phyloP scores from a whole-genome alignment of 2,888 invertebrate genomes.

The Monopis laevigella region DNA sequence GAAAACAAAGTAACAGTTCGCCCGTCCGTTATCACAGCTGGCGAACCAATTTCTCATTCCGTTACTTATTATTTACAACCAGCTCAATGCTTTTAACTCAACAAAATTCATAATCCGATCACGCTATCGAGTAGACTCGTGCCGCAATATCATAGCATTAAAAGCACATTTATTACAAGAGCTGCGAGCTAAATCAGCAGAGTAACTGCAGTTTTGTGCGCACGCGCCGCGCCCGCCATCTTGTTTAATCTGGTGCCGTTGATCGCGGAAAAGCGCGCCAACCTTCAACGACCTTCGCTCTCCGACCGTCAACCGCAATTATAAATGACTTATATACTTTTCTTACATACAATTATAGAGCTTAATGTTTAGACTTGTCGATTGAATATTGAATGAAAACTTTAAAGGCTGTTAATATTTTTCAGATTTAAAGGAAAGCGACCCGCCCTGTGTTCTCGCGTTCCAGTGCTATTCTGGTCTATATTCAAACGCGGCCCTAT shows the following conservation, averaged over 20 bases:
- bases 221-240: slow-evolving; percentile 62
- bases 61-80: slow-evolving; percentile 14
- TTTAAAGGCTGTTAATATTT: neutral
- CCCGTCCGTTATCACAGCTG: neutral
- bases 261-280: slow-evolving; percentile 67
- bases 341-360: neutral
- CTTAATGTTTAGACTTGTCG: neutral
- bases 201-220: slow-evolving; percentile 44
- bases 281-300: slow-evolving; percentile 68
- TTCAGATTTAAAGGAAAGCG: slow-evolving; percentile 15
- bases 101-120: slow-evolving; percentile 48
- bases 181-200: slow-evolving; percentile 43
- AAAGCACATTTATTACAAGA: slow-evolving; percentile 59
- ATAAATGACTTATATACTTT: slow-evolving; percentile 7
- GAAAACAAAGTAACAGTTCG: slow-evolving; percentile 5
- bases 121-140: slow-evolving; percentile 32
- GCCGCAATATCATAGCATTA: slow-evolving; percentile 52
- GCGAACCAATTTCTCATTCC: slow-evolving; percentile 11
- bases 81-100: slow-evolving; percentile 20
- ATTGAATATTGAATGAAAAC: neutral
- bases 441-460: slow-evolving; percentile 43
- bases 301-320: slow-evolving; percentile 36
- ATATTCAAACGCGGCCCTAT: slow-evolving; percentile 46
- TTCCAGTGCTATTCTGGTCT: slow-evolving; percentile 41
- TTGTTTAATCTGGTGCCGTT: slow-evolving; percentile 65